These are phyloP conservation scores for Diphyllodes magnificus DNA, from an alignment of 2,113 vertebrate genomes.

Conservation along the genomic window DNA sequence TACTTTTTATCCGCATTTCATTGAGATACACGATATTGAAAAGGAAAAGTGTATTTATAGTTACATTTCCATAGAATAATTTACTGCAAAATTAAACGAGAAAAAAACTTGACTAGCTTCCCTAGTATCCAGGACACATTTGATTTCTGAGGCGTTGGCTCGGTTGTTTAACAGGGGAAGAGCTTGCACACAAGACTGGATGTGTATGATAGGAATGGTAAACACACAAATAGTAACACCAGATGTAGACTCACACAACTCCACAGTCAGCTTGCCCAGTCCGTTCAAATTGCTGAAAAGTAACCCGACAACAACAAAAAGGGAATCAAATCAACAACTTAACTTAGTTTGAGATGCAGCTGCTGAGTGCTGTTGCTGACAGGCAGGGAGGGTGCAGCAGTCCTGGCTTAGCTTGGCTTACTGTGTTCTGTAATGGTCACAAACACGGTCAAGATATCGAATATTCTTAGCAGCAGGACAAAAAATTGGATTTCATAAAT, in stretches of 20 bases:
- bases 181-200: neutral
- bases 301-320: neutral
- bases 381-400: accelerated
- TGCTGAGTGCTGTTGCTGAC: neutral
- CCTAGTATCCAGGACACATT: neutral
- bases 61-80: neutral
- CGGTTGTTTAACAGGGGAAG: neutral
- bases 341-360: neutral
- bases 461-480: neutral
- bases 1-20: neutral
- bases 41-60: neutral
- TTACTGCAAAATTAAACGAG: neutral
- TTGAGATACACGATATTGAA: neutral
- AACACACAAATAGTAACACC: neutral
- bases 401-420: neutral
- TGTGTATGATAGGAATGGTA: neutral
- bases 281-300: neutral
- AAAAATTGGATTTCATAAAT: neutral
- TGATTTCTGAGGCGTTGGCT: neutral
- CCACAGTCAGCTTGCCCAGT: neutral
- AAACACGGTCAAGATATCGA: neutral
- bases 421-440: neutral
- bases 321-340: neutral
- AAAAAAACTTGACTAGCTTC: neutral
- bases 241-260: neutral